A percentile compares a stretch with the other conserved stretches of the same genome.
Evolutionary conservation across 2,113 vertebrate species (phyloP).

Genomic region (Galeopterus variegatus): DNA sequence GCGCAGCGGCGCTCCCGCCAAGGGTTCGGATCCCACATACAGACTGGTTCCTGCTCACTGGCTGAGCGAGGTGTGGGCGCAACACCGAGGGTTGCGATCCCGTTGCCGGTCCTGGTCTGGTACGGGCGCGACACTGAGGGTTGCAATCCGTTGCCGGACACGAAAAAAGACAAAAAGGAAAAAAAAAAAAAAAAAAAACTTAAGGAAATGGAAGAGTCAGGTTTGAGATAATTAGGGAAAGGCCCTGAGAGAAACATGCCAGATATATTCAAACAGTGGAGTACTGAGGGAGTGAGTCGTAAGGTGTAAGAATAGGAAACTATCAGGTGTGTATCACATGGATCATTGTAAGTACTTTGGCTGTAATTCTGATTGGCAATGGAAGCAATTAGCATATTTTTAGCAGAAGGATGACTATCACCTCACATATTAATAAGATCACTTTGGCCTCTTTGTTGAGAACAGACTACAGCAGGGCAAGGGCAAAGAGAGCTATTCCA

Average conservation of each 20-base stretch:
- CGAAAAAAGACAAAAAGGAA: too few relatives aligned
- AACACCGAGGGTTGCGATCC: too few relatives aligned
- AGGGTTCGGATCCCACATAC: too few relatives aligned
- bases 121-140: too few relatives aligned
- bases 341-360: not conserved
- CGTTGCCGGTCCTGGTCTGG: too few relatives aligned
- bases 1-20: too few relatives aligned
- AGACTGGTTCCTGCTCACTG: too few relatives aligned
- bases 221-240: not conserved
- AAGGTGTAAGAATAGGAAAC: not conserved
- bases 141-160: too few relatives aligned
- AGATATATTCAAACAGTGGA: not conserved
- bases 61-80: too few relatives aligned
- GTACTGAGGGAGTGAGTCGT: not conserved
- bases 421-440: not conserved
- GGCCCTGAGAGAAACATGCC: not conserved
- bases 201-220: not conserved
- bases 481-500: not conserved
- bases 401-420: not conserved
- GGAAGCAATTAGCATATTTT: not conserved
- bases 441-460: not conserved
- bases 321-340: not conserved
- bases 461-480: not conserved
- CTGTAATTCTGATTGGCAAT: conserved; percentile 41
- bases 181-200: too few relatives aligned